A percentile compares a stretch with the other conserved stretches of the same genome.
Conservation (phyloP, 2,888 invertebrate genomes). For the Drosophila picticornis region DNA sequence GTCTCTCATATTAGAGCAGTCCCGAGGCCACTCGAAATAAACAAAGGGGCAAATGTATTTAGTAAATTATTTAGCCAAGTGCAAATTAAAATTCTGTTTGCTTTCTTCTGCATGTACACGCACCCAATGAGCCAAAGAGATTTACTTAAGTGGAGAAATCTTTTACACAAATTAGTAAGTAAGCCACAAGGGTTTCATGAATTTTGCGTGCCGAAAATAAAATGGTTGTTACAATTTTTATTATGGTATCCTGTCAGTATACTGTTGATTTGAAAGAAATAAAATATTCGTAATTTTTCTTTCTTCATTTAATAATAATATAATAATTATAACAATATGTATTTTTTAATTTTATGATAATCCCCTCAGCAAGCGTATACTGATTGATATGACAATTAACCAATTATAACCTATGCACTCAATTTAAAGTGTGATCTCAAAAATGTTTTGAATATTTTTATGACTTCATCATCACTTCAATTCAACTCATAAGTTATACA, state of each 20-base stretch:
- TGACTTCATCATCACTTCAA: background rate
- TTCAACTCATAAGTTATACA: slow-evolving; percentile 5
- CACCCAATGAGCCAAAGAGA: background rate
- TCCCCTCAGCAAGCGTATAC: background rate
- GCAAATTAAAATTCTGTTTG: slow-evolving; percentile 48
- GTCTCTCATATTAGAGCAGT: slow-evolving; percentile 54
- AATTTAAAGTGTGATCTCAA: background rate
- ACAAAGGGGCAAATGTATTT: slow-evolving; percentile 44
- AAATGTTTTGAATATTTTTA: background rate
- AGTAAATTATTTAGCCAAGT: slow-evolving; percentile 62
- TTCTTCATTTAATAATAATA: background rate
- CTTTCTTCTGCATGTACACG: slow-evolving; percentile 20
- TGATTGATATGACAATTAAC: background rate
- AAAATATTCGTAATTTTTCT: background rate
- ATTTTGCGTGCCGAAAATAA: background rate
- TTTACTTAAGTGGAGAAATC: slow-evolving; percentile 1
- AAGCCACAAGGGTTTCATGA: background rate
- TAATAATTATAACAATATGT: background rate
- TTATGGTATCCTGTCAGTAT: background rate
- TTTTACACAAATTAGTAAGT: slow-evolving; percentile 32
- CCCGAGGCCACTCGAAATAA: slow-evolving; percentile 45
- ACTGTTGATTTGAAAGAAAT: background rate
- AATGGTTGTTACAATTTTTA: background rate
- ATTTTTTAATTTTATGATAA: background rate
- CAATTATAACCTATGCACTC: background rate